Evolutionary conservation across 2,888 invertebrate species (phyloP).

Genomic region (Macrosiphum euphorbiae): DNA sequence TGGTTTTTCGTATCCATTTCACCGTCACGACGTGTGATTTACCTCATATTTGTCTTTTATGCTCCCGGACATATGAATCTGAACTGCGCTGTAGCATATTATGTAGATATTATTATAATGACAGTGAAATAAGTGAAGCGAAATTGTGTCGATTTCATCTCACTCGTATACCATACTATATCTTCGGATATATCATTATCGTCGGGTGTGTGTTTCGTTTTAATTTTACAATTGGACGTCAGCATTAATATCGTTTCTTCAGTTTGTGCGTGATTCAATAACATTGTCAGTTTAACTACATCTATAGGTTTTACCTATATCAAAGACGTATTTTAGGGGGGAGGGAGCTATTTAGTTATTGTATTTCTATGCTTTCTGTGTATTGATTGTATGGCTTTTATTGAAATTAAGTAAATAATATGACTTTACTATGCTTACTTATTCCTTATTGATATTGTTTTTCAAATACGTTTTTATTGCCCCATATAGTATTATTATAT

Average conservation of each 20-base stretch:
- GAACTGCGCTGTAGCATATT: background rate
- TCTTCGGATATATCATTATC: background rate
- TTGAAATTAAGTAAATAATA: background rate
- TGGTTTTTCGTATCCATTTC: constrained; percentile 8
- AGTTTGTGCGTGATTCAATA: background rate
- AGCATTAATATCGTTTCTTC: background rate
- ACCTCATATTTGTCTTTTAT: background rate
- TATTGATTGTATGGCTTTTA: background rate
- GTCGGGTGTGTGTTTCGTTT: background rate
- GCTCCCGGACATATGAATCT: background rate
- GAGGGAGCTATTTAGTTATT: background rate
- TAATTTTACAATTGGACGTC: background rate
- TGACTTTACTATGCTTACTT: background rate
- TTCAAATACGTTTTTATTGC: background rate
- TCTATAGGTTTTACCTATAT: background rate
- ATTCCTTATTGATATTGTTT: background rate
- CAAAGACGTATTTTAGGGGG: background rate
- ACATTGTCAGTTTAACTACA: background rate
- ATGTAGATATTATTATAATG: background rate
- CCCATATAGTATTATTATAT: background rate
- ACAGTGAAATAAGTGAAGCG: background rate
- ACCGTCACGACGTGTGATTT: constrained; percentile 21
- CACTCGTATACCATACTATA: background rate
- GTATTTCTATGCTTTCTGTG: background rate
- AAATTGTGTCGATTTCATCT: background rate